Evolutionary conservation across 2,888 invertebrate species (phyloP).

Genomic region (Netelia inedita): DNA sequence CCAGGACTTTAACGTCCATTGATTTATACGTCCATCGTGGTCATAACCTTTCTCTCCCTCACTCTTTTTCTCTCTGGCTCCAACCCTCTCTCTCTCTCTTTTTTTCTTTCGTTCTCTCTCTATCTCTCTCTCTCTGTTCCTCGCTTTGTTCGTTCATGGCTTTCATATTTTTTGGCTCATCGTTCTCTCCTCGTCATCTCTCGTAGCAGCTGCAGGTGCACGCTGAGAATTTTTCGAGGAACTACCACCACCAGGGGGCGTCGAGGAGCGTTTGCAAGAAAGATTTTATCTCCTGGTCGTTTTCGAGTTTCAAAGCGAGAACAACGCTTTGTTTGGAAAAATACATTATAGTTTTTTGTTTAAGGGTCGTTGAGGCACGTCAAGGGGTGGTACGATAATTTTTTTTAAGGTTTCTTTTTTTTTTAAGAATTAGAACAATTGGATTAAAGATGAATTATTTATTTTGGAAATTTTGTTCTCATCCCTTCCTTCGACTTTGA

Average conservation of each 20-base stretch:
- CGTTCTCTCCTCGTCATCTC: slow-evolving; percentile 18
- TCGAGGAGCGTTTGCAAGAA: not conserved
- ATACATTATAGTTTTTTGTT: too few relatives aligned
- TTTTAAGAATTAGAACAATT: too few relatives aligned
- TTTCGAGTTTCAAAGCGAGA: too few relatives aligned
- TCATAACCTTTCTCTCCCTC: slow-evolving; percentile 35
- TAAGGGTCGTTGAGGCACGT: too few relatives aligned
- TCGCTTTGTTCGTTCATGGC: slow-evolving; percentile 32
- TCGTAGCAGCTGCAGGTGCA: slow-evolving; percentile 47
- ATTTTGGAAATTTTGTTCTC: too few relatives aligned
- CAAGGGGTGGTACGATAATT: too few relatives aligned
- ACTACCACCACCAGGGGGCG: slow-evolving; percentile 19
- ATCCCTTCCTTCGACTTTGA: too few relatives aligned
- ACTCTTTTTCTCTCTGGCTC: slow-evolving; percentile 36
- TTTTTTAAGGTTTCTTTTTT: too few relatives aligned
- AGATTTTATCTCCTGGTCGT: not conserved
- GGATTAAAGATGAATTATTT: too few relatives aligned
- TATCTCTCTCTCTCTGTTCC: slow-evolving; percentile 36
- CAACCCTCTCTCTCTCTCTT: slow-evolving; percentile 47
- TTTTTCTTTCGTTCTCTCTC: slow-evolving; percentile 43
- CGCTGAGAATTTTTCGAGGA: slow-evolving; percentile 27
- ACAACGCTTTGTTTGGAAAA: too few relatives aligned
- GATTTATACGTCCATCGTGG: slow-evolving; percentile 67
- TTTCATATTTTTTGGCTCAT: slow-evolving; percentile 38
- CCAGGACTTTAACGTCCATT: slow-evolving; percentile 54